A percentile compares a stretch with the other conserved stretches of the same genome.
phyloP scores from a whole-genome alignment of 2,797 vertebrate genomes.

The Artibeus jamaicensis region DNA sequence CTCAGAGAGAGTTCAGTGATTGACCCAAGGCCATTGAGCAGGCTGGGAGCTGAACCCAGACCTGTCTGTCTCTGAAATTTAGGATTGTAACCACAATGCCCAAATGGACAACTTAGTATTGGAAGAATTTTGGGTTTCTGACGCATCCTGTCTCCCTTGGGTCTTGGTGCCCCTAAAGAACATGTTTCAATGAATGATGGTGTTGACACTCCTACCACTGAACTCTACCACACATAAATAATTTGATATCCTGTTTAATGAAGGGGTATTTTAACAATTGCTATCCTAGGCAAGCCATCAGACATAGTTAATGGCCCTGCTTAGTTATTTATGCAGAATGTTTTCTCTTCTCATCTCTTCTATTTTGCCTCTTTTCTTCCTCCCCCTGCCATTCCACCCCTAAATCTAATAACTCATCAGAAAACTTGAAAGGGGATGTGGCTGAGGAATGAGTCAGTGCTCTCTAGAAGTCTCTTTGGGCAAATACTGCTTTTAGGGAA shows the following conservation, averaged over 20 bases:
- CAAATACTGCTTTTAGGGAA: background rate
- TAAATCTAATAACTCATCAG: slow-evolving; percentile 52
- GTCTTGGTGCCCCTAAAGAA: slow-evolving; percentile 19
- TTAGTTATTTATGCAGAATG: slow-evolving; percentile 64
- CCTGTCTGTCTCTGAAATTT: background rate
- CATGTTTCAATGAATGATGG: background rate
- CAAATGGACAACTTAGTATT: background rate
- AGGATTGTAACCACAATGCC: background rate
- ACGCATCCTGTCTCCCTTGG: background rate
- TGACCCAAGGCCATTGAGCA: background rate
- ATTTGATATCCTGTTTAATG: slow-evolving; percentile 76
- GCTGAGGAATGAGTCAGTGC: slow-evolving; percentile 46
- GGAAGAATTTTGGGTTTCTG: background rate
- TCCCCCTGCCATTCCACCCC: slow-evolving; percentile 14
- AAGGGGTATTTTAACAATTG: slow-evolving; percentile 52
- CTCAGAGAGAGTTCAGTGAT: background rate
- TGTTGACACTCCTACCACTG: slow-evolving; percentile 29
- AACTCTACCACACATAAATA: slow-evolving; percentile 50
- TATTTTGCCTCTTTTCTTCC: slow-evolving; percentile 53
- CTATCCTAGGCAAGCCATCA: slow-evolving; percentile 71
- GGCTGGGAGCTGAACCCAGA: background rate
- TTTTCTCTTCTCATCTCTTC: slow-evolving; percentile 59
- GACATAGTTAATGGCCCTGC: slow-evolving; percentile 63
- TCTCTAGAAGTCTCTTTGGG: background rate
- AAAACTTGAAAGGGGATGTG: slow-evolving; percentile 34